These are phyloP conservation scores for Lobophora halterata DNA, from an alignment of 2,888 invertebrate genomes.

Conservation along the genomic window DNA sequence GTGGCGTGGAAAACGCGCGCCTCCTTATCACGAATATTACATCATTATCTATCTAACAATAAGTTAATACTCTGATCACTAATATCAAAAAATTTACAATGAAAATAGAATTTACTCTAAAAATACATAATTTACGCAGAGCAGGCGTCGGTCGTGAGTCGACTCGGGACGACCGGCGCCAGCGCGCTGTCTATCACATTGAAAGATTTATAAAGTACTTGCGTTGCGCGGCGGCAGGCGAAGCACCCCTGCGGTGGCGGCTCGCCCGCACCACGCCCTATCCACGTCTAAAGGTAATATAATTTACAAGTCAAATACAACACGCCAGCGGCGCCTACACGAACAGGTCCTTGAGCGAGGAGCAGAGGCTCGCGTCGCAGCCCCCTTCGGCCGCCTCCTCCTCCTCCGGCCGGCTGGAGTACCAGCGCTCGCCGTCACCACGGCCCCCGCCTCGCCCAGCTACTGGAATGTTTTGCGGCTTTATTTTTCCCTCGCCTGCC, in stretches of 20 bases:
- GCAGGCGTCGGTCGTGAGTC: constrained; percentile 69
- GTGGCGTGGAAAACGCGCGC: constrained; percentile 68
- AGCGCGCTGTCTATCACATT: constrained; percentile 76
- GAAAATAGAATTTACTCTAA: constrained; percentile 80
- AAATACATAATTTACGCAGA: constrained; percentile 69
- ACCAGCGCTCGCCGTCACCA: constrained; percentile 78
- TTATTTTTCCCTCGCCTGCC: constrained; percentile 59
- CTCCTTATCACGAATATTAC: constrained; percentile 69
- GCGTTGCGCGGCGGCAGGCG: constrained; percentile 40
- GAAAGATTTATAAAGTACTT: constrained; percentile 75
- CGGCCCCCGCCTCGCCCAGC: constrained; percentile 45
- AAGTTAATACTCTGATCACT: constrained; percentile 72
- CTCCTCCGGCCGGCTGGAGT: constrained; percentile 83
- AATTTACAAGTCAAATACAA: constrained; percentile 61
- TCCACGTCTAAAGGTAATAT: constrained; percentile 64
- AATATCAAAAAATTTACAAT: constrained; percentile 79
- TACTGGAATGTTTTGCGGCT: constrained; percentile 59
- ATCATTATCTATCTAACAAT: constrained; percentile 74
- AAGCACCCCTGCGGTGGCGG: constrained; percentile 29
- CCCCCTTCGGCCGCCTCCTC: constrained; percentile 86
- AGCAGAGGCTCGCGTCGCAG: constrained; percentile 90
- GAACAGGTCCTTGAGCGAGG: constrained; percentile 92
- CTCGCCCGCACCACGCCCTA: constrained; percentile 48
- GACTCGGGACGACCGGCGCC: constrained; percentile 68
- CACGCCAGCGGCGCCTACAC: constrained; percentile 81